Evolutionary conservation across 2,113 vertebrate genomes (phyloP).

Genomic region (Sturnus vulgaris): DNA sequence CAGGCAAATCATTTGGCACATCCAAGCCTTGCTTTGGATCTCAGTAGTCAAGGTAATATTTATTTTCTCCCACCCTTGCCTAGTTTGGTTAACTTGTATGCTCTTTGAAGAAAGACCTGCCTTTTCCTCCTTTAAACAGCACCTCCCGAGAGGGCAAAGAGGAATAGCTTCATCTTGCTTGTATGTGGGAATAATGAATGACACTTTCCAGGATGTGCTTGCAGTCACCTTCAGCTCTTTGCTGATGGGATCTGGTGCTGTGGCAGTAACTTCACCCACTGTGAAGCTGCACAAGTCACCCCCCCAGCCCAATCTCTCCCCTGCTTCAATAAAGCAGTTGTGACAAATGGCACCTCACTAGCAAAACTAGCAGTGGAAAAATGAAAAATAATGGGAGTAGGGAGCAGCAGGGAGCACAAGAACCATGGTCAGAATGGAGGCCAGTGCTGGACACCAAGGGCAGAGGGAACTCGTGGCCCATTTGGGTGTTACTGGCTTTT

Average conservation of each 20-base stretch:
- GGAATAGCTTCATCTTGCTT: neutral
- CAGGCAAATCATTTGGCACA: neutral
- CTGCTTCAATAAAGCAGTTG: neutral
- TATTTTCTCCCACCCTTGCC: conserved; percentile 16
- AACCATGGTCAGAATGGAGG: neutral
- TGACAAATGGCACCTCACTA: neutral
- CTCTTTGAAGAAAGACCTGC: conserved; percentile 18
- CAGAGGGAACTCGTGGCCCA: neutral
- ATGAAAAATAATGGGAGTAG: neutral
- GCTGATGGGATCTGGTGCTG: neutral
- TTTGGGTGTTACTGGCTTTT: neutral
- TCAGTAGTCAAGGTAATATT: neutral
- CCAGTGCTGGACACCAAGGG: neutral
- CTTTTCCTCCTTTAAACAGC: conserved; percentile 15
- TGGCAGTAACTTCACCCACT: neutral
- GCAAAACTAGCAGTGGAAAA: neutral
- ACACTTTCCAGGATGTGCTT: neutral
- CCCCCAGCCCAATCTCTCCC: neutral
- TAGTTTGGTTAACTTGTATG: neutral
- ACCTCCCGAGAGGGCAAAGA: conserved; percentile 12
- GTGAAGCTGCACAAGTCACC: neutral
- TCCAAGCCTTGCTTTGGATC: neutral
- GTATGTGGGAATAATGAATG: neutral
- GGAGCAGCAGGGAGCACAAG: neutral
- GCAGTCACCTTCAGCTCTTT: conserved; percentile 18